Conservation (phyloP, 1,140 invertebrate species). For the Diprion similis region DNA sequence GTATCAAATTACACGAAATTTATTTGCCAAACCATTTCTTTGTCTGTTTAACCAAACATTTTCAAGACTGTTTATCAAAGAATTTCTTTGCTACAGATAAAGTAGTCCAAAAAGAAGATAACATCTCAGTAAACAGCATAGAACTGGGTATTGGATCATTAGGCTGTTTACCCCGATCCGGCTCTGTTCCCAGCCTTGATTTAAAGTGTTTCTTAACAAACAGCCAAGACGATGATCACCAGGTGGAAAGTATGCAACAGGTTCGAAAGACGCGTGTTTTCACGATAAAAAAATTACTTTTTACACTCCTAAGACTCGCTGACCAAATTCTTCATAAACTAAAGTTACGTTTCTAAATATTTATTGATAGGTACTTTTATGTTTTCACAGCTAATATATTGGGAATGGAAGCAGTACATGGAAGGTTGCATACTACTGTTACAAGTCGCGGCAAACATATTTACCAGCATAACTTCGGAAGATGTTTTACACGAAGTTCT, state of each 20-base stretch:
- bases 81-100: slow-evolving; percentile 44
- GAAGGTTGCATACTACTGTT: slow-evolving; percentile 63
- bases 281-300: not conserved
- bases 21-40: slow-evolving; percentile 7
- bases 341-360: slow-evolving; percentile 8
- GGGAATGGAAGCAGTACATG: slow-evolving; percentile 69
- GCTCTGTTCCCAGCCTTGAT: slow-evolving; percentile 62
- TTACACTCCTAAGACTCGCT: not conserved
- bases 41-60: slow-evolving; percentile 10
- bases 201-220: slow-evolving; percentile 56
- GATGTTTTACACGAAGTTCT: slow-evolving; percentile 66
- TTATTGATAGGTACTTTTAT: slow-evolving; percentile 13
- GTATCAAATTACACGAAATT: not conserved
- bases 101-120: slow-evolving; percentile 52
- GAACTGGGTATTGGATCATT: slow-evolving; percentile 47
- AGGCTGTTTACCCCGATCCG: slow-evolving; percentile 55
- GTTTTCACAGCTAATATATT: slow-evolving; percentile 51
- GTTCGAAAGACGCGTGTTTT: slow-evolving; percentile 49
- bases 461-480: slow-evolving; percentile 65
- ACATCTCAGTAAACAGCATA: slow-evolving; percentile 56
- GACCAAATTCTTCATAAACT: slow-evolving; percentile 16
- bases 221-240: slow-evolving; percentile 53
- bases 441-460: slow-evolving; percentile 64
- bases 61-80: not conserved
- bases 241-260: slow-evolving; percentile 57